Base-by-base conservation (phyloP, 2,888 invertebrate species). In the Rhodophaea formosa region DNA sequence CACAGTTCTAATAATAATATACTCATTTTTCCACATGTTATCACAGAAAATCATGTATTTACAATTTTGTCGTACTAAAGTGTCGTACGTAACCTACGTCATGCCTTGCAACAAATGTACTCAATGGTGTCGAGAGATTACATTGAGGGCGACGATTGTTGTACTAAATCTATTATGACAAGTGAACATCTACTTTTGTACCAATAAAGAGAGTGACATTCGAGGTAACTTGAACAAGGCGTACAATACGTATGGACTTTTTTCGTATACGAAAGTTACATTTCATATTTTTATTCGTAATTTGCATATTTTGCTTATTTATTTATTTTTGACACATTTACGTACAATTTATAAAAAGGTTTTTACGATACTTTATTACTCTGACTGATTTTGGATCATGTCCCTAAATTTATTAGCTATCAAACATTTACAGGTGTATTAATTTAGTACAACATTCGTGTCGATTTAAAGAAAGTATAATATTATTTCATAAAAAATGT, bases 1-100 rank as follows among this genome's bases (percentile, higher is more conserved):
- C 90, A 86, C 91, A 85, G 86, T 86, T 86, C 86, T 90, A 90
- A 86, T 88, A 80, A 84, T 86, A 84, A 82, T 81, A 79, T 81
- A 72, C 80, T 82, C 84, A 86, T 85, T 85, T 86, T 86, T 82
- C 76, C 80, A 73, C 86, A 88, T 91, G 89, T 91, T 92, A 92
- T 92, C 92, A 92, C 92, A 92, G 92, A 92, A 92, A 92, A 92
- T 90, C 82, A 92, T 92, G 88, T 92, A 92, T 92, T 88, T 92
- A 92, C 92, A 92, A 90, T 88, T 91, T 91, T 87, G 88, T 88
- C 90, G 79, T 82, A 86, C 86, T 84, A 84, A 81, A 80, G 82
- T 88, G 84, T 80, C 80, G 84, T 86, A 88, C 85, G 80, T 82
- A 80, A 73, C 80, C 80, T 83, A 84, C 78, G 79, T 79, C 80